Evolutionary conservation across 2,113 vertebrate genomes (phyloP).

Genomic region (Polyodon spathula): DNA sequence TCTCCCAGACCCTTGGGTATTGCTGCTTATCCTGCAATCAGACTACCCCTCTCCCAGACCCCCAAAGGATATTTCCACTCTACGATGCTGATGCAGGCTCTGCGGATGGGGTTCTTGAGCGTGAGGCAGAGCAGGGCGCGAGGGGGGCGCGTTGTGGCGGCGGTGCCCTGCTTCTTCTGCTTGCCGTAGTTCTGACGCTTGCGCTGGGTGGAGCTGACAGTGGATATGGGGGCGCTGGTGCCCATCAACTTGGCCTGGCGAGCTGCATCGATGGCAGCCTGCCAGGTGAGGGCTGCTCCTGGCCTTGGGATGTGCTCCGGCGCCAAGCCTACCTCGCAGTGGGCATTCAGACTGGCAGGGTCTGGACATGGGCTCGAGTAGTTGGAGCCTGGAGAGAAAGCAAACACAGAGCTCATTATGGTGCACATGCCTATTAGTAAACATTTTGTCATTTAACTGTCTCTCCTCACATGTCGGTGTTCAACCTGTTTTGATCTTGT

Average conservation of each 20-base stretch:
- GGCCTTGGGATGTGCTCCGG: constrained; percentile 88
- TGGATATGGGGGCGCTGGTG: constrained; percentile 85
- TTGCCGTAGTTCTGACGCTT: constrained; percentile 90
- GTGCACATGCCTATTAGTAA: no score
- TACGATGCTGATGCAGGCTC: constrained; percentile 97
- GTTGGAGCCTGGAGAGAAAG: constrained; percentile 73
- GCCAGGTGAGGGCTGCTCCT: constrained; percentile 90
- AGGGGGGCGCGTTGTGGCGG: constrained; percentile 82
- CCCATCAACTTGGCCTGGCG: constrained; percentile 95
- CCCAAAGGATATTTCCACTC: constrained; percentile 99
- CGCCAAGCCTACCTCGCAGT: constrained; percentile 80
- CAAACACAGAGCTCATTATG: neutral
- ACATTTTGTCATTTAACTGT: no score
- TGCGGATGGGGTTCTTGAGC: constrained; percentile 91
- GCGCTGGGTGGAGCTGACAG: constrained; percentile 86
- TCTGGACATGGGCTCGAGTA: constrained; percentile 88
- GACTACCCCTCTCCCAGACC: no score
- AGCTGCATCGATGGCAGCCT: constrained; percentile 91
- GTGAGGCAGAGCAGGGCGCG: constrained; percentile 92
- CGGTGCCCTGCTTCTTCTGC: constrained; percentile 87
- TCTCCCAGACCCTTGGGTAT: no score
- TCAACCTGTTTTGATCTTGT: no score
- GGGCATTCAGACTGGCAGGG: constrained; percentile 76
- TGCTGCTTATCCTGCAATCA: no score
- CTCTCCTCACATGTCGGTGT: no score